Conservation (phyloP, 1,140 invertebrate genomes). For the Andricus grossulariae region DNA sequence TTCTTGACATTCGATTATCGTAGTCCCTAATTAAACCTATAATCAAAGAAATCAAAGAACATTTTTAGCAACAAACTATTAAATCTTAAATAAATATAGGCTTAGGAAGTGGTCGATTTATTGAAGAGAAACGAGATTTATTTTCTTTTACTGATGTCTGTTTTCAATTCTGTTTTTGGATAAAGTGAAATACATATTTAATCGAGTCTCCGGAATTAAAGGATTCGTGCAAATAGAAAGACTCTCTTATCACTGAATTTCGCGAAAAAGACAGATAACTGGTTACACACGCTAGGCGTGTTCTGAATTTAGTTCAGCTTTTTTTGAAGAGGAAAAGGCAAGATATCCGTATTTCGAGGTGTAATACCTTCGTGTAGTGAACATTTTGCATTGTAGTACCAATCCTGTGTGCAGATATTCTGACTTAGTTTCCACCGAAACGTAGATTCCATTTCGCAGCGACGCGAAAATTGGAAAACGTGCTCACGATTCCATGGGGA, state of each 20-base stretch:
- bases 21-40: no score
- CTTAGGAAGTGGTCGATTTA: no score
- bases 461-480: slow-evolving; percentile 56
- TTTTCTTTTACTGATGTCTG: no score
- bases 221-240: no score
- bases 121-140: no score
- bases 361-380: slow-evolving; percentile 30
- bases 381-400: slow-evolving; percentile 52
- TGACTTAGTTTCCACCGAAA: slow-evolving; percentile 53
- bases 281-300: slow-evolving; percentile 15
- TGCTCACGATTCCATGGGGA: slow-evolving; percentile 43
- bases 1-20: no score
- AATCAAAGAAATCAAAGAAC: no score
- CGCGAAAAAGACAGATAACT: neutral
- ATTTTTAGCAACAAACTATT: no score
- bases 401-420: slow-evolving; percentile 34
- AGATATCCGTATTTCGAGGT: neutral
- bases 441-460: slow-evolving; percentile 54
- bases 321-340: slow-evolving; percentile 12
- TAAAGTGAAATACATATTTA: no score
- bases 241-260: neutral
- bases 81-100: no score
- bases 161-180: no score
- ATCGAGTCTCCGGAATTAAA: no score
- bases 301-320: slow-evolving; percentile 10